These are phyloP conservation scores for Gallirallus australis DNA, from an alignment of 2,797 vertebrate species.

Conservation along the genomic window DNA sequence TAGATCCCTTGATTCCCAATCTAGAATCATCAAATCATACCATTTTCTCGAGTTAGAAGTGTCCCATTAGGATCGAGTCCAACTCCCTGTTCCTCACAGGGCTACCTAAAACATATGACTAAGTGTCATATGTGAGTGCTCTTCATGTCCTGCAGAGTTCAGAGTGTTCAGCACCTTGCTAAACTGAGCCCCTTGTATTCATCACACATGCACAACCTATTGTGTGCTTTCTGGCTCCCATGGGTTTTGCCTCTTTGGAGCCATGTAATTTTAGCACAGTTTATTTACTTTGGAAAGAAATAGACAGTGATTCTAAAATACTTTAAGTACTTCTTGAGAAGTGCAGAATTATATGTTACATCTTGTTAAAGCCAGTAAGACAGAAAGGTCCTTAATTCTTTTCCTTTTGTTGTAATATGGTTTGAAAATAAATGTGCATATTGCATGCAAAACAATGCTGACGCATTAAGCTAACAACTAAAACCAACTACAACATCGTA, in stretches of 20 bases:
- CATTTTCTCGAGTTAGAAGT: neutral
- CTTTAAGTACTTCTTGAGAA: slow-evolving; percentile 25
- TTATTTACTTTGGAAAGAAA: slow-evolving; percentile 53
- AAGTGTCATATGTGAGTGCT: rapidly evolving
- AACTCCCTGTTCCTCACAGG: neutral
- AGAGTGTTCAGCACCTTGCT: neutral
- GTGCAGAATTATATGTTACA: neutral
- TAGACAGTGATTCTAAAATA: slow-evolving; percentile 19
- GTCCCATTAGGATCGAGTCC: neutral
- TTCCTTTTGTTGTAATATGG: neutral
- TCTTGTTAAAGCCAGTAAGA: slow-evolving; percentile 4
- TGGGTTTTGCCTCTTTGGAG: slow-evolving; percentile 33
- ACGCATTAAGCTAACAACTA: neutral
- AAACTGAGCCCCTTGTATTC: neutral
- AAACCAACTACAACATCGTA: neutral
- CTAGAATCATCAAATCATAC: neutral
- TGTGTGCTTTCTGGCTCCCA: neutral
- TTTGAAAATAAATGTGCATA: neutral
- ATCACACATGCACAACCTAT: rapidly evolving
- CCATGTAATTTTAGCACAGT: neutral
- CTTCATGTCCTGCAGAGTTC: rapidly evolving
- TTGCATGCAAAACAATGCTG: neutral
- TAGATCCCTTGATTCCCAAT: neutral
- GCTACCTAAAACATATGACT: neutral
- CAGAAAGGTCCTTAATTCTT: neutral